A percentile compares a stretch with the other conserved stretches of the same genome.
Evolutionary conservation across 2,888 invertebrate genomes (phyloP).

Genomic region (Ditylenchus weischeri): DNA sequence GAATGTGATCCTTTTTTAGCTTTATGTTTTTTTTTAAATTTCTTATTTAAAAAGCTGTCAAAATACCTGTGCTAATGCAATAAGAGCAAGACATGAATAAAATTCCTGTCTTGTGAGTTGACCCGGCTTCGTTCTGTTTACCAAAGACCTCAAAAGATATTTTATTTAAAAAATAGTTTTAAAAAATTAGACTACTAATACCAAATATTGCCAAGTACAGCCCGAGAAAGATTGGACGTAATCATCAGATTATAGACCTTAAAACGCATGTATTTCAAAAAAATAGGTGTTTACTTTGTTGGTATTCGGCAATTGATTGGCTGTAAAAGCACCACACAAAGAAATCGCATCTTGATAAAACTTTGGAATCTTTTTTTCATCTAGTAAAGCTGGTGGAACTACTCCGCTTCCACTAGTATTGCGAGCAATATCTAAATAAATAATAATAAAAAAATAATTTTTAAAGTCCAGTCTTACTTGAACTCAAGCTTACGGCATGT

Average conservation of each 20-base stretch:
- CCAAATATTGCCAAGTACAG: slow-evolving; percentile 63
- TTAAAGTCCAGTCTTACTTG: not conserved
- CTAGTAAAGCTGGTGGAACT: slow-evolving; percentile 49
- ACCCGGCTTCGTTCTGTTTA: slow-evolving; percentile 61
- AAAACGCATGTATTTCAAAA: not conserved
- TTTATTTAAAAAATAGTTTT: not conserved
- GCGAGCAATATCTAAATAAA: slow-evolving; percentile 3
- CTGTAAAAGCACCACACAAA: slow-evolving; percentile 45
- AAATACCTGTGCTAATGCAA: slow-evolving; percentile 62
- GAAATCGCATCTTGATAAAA: slow-evolving; percentile 50
- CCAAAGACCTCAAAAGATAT: not conserved
- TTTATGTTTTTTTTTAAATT: not conserved
- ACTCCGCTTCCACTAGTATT: slow-evolving; percentile 40
- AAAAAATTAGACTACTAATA: slow-evolving; percentile 49
- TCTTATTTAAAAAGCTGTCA: too few relatives aligned
- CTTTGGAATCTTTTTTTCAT: slow-evolving; percentile 48
- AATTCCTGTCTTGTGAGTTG: slow-evolving; percentile 62
- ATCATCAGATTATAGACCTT: slow-evolving; percentile 62
- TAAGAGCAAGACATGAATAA: slow-evolving; percentile 62
- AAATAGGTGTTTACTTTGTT: slow-evolving; percentile 11
- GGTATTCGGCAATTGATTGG: slow-evolving; percentile 43
- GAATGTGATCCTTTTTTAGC: too few relatives aligned
- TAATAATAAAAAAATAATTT: not conserved
- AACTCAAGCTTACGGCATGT: slow-evolving; percentile 3
- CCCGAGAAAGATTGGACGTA: slow-evolving; percentile 61